These are phyloP conservation scores for Heliconius erato DNA, from an alignment of 2,888 invertebrate species.

Conservation along the genomic window DNA sequence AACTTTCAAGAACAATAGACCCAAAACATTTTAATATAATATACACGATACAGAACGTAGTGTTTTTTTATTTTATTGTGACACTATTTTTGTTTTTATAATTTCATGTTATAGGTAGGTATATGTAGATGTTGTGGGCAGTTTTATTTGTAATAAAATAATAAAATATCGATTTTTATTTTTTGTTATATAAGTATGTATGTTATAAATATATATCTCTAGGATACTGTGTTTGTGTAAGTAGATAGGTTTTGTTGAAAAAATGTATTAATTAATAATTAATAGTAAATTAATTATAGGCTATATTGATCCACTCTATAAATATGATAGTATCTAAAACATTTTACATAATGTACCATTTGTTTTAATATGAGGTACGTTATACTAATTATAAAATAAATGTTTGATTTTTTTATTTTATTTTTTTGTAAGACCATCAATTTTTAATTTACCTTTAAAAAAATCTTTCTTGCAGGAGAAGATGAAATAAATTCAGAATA, in stretches of 20 bases:
- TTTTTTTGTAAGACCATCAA: not conserved
- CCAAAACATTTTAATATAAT: slow-evolving; percentile 43
- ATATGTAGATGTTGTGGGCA: no score
- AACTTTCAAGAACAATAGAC: slow-evolving; percentile 51
- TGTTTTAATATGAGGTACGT: no score
- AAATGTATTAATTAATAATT: not conserved
- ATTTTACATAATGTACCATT: no score
- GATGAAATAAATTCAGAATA: not conserved
- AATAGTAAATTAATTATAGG: not conserved
- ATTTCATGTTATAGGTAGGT: not conserved
- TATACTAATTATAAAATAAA: not conserved
- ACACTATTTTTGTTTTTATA: not conserved
- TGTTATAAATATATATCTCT: not conserved
- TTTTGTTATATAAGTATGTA: no score
- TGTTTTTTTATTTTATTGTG: slow-evolving; percentile 23
- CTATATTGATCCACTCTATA: not conserved
- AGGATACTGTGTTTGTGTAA: no score
- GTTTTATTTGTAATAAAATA: not conserved
- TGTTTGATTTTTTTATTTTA: no score
- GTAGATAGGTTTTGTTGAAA: no score
- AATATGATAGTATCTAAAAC: not conserved
- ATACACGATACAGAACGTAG: slow-evolving; percentile 33
- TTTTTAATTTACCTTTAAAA: not conserved
- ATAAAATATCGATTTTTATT: not conserved
- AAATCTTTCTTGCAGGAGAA: not conserved